Evolutionary conservation across 2,888 invertebrate species (phyloP).

Genomic region (Hylaea fasciaria): DNA sequence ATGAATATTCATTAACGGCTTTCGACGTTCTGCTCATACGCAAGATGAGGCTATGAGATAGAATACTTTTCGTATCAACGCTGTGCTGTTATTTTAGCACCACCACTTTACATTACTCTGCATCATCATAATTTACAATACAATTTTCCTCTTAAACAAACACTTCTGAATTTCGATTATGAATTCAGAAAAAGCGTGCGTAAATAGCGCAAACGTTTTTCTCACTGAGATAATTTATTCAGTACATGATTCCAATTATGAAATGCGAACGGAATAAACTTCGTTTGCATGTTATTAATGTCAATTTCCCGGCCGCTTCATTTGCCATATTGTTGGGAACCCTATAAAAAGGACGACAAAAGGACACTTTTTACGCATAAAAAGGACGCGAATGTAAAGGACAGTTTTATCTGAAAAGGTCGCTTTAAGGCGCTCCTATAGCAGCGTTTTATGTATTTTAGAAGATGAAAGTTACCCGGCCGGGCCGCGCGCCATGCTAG

Average conservation of each 20-base stretch:
- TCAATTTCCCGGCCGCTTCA: conserved; percentile 59
- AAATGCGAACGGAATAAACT: conserved; percentile 71
- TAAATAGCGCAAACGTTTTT: conserved; percentile 34
- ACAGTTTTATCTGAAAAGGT: conserved; percentile 38
- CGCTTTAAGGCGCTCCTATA: no score
- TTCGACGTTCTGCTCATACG: neutral
- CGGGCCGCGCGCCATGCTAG: no score
- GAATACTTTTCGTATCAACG: no score
- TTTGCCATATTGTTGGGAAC: conserved; percentile 61
- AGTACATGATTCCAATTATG: conserved; percentile 71
- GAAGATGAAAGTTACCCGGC: no score
- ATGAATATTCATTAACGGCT: no score
- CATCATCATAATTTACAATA: neutral
- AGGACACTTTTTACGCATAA: conserved; percentile 25
- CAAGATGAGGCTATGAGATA: neutral
- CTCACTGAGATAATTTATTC: conserved; percentile 63
- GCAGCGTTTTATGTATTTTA: no score
- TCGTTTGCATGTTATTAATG: conserved; percentile 75
- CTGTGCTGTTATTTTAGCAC: no score
- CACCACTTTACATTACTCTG: no score
- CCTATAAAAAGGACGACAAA: conserved; percentile 29
- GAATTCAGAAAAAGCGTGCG: conserved; percentile 9
- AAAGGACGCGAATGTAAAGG: conserved; percentile 28
- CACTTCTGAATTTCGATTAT: neutral
- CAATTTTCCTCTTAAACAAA: neutral